phyloP scores from a whole-genome alignment of 1,140 invertebrate species.

The Drosophila bipectinata region DNA sequence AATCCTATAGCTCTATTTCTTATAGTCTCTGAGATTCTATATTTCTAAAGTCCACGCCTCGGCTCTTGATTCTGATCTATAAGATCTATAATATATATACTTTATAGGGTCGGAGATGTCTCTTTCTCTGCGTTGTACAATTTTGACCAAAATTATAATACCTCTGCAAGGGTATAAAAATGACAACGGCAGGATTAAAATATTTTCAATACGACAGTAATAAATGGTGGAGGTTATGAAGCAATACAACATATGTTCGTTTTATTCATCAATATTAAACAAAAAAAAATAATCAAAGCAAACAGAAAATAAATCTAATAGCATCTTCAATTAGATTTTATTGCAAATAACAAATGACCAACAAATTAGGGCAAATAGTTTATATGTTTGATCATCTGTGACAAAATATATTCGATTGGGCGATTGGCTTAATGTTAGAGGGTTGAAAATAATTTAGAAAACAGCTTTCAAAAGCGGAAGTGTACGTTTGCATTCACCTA shows the following conservation, averaged over 20 bases:
- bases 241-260: not conserved
- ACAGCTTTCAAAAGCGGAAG: not conserved
- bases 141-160: too few relatives aligned
- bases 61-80: too few relatives aligned
- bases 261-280: not conserved
- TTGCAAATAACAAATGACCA: conserved; percentile 6
- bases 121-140: too few relatives aligned
- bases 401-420: not conserved
- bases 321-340: conserved; percentile 6
- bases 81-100: too few relatives aligned
- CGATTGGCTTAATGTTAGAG: not conserved
- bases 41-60: too few relatives aligned
- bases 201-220: not conserved
- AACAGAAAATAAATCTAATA: not conserved
- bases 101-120: too few relatives aligned
- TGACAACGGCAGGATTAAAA: not conserved
- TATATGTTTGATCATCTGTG: conserved; percentile 4
- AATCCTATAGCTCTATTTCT: too few relatives aligned
- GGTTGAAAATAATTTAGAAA: not conserved
- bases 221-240: not conserved
- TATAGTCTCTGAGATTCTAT: too few relatives aligned
- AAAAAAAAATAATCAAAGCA: not conserved
- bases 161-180: too few relatives aligned
- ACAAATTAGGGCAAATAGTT: conserved; percentile 1
- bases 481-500: too few relatives aligned